Conservation (phyloP, 2,797 vertebrate genomes). For the Buceros bicornis region DNA sequence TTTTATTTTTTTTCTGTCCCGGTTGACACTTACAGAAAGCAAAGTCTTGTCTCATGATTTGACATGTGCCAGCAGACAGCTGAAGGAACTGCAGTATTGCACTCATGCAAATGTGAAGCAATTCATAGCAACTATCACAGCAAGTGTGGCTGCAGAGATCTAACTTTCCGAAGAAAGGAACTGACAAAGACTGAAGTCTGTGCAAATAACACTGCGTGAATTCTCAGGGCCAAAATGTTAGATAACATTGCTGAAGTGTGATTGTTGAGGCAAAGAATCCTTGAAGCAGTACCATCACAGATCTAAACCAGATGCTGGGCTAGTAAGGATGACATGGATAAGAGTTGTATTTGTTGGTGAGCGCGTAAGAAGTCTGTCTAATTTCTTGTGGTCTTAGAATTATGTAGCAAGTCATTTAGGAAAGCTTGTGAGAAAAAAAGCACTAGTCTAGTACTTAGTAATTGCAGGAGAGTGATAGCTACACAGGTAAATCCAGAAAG, state of each 20-base stretch:
- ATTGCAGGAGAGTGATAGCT: not conserved
- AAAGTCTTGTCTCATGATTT: not conserved
- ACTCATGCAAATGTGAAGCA: not conserved
- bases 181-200: not conserved
- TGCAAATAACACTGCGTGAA: not conserved
- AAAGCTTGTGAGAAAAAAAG: not conserved
- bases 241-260: not conserved
- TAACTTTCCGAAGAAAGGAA: not conserved
- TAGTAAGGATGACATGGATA: not conserved
- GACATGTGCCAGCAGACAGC: not conserved
- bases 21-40: not conserved
- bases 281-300: not conserved
- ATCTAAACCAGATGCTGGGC: not conserved
- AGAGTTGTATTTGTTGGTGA: not conserved
- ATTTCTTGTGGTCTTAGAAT: not conserved
- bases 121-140: not conserved
- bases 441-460: not conserved
- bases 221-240: not conserved
- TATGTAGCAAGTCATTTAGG: not conserved
- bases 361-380: not conserved
- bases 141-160: not conserved
- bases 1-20: not conserved
- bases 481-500: not conserved
- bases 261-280: not conserved
- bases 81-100: not conserved